These are phyloP conservation scores for Epirrhoe alternata DNA, from an alignment of 2,888 invertebrate genomes.

Conservation along the genomic window DNA sequence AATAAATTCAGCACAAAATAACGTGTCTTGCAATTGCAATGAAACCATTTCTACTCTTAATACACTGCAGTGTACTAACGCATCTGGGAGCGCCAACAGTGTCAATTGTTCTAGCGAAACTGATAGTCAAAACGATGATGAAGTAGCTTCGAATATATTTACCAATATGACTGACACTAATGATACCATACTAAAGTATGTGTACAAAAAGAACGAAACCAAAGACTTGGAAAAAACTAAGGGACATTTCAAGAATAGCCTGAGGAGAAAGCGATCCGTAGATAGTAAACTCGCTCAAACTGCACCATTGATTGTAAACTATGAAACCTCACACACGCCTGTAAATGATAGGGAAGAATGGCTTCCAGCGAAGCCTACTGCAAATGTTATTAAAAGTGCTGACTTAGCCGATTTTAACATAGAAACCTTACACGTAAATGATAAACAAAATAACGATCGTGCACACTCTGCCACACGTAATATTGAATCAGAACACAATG, in stretches of 20 bases:
- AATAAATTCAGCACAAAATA: conserved; percentile 1
- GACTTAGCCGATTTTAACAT: conserved; percentile 72
- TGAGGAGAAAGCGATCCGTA: conserved; percentile 60
- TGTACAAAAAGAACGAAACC: conserved; percentile 61
- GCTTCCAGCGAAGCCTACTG: conserved; percentile 45
- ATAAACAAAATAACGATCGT: conserved; percentile 17
- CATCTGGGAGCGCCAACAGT: conserved; percentile 3
- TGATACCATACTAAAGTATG: conserved; percentile 63
- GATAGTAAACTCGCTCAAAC: conserved; percentile 45
- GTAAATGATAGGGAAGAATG: conserved; percentile 45
- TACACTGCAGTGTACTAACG: conserved; percentile 19
- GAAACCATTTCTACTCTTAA: conserved; percentile 26
- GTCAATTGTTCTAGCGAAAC: conserved; percentile 10
- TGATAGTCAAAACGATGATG: neutral
- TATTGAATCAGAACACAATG: conserved; percentile 9
- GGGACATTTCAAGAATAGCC: conserved; percentile 66
- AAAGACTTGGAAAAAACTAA: conserved; percentile 51
- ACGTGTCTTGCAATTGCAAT: conserved; percentile 36
- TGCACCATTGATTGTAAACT: conserved; percentile 62
- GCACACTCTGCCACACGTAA: conserved; percentile 2
- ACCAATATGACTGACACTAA: conserved; percentile 49
- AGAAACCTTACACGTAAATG: conserved; percentile 63
- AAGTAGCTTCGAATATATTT: conserved; percentile 28
- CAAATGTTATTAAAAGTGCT: conserved; percentile 55
- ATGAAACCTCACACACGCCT: conserved; percentile 61